Conservation (phyloP, 2,113 vertebrate species). For the Pao palembangensis region DNA sequence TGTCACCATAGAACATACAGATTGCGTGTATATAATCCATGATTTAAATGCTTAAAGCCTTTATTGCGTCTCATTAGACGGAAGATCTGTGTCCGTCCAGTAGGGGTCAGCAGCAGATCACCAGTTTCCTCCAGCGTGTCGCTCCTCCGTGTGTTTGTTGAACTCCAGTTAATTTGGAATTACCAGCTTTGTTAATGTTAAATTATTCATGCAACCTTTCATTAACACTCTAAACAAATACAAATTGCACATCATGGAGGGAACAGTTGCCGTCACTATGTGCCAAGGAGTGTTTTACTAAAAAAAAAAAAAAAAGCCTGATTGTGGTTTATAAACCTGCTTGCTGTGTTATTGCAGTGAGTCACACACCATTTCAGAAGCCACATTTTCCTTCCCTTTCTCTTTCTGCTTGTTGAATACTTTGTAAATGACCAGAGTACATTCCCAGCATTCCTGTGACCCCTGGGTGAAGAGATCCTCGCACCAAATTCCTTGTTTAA, state of each 20-base stretch:
- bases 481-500: constrained; percentile 27
- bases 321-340: constrained; percentile 34
- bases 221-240: constrained; percentile 60
- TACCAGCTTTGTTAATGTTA: constrained; percentile 53
- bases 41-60: too few species aligned
- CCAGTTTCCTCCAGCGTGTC: not conserved
- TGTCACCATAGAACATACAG: too few species aligned
- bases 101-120: constrained; percentile 67
- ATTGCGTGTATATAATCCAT: too few species aligned
- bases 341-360: constrained; percentile 17
- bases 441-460: constrained; percentile 23
- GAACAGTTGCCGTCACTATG: constrained; percentile 32
- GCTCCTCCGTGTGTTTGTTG: constrained; percentile 15
- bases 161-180: constrained; percentile 34
- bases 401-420: constrained; percentile 25
- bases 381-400: constrained; percentile 11
- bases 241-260: constrained; percentile 43
- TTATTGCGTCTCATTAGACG: too few species aligned
- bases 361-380: constrained; percentile 4
- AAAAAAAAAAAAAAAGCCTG: constrained; percentile 37
- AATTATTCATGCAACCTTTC: constrained; percentile 64
- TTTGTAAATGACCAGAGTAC: constrained; percentile 32
- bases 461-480: constrained; percentile 27
- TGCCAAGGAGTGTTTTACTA: constrained; percentile 37
- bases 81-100: constrained; percentile 28